These are phyloP conservation scores for Drosophila tropicalis DNA, from an alignment of 1,140 invertebrate species.

Conservation along the genomic window DNA sequence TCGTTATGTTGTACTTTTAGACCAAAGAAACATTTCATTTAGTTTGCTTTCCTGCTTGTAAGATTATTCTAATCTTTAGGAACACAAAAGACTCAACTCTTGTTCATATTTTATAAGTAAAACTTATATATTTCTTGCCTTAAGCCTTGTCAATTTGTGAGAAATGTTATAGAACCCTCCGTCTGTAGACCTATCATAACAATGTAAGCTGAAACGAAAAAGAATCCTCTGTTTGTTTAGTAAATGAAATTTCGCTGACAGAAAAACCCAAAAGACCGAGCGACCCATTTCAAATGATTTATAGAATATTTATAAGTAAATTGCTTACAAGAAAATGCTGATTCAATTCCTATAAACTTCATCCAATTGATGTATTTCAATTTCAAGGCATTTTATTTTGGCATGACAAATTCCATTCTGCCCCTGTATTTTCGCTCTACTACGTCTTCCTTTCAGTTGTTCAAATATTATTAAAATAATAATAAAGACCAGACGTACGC, in stretches of 20 bases:
- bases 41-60: no score
- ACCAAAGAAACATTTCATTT: no score
- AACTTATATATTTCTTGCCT: background rate
- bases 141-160: background rate
- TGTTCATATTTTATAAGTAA: no score
- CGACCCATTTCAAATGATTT: slow-evolving; percentile 10
- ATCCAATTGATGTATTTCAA: slow-evolving; percentile 32
- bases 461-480: slow-evolving; percentile 51
- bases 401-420: slow-evolving; percentile 47
- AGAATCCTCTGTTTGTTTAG: background rate
- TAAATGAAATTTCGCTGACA: background rate
- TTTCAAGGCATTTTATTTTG: background rate
- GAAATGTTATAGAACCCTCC: background rate
- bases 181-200: background rate
- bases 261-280: background rate
- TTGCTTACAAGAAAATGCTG: slow-evolving; percentile 18
- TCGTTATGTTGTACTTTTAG: no score
- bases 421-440: background rate
- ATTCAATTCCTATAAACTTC: slow-evolving; percentile 24
- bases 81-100: no score
- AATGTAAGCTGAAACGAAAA: background rate
- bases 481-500: slow-evolving; percentile 43
- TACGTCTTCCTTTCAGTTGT: slow-evolving; percentile 18
- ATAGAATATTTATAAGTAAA: slow-evolving; percentile 6
- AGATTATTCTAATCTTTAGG: no score